Conservation (phyloP, 2,888 invertebrate species). For the Sycophila texana region DNA sequence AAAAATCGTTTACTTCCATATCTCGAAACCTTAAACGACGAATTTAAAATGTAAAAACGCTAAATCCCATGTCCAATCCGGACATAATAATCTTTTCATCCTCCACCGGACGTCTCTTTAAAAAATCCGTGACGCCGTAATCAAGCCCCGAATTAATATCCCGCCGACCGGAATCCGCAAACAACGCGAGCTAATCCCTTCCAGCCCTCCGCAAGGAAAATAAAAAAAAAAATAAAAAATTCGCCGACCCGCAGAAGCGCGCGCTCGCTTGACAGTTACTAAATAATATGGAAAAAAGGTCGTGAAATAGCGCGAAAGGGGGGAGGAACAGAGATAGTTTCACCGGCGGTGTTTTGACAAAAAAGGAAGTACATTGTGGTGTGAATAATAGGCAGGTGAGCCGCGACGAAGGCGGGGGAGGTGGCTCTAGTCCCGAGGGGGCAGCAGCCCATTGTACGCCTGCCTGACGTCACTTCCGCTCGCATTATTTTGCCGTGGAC, state of each 20-base stretch:
- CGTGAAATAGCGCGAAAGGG: not conserved
- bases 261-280: conserved; percentile 21
- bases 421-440: conserved; percentile 53
- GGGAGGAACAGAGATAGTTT: not conserved
- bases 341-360: conserved; percentile 52
- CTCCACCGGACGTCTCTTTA: not conserved
- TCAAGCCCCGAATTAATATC: conserved; percentile 18
- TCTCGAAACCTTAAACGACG: not conserved
- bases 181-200: conserved; percentile 1
- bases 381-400: conserved; percentile 64
- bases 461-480: conserved; percentile 56
- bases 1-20: not conserved
- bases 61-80: not conserved
- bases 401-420: conserved; percentile 41
- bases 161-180: not conserved
- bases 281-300: conserved; percentile 43
- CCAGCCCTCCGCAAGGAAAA: too few relatives aligned
- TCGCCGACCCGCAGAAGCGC: conserved; percentile 4
- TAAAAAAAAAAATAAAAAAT: not conserved
- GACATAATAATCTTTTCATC: conserved; percentile 1
- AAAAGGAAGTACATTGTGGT: conserved; percentile 69
- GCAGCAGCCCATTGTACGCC: conserved; percentile 50
- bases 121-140: conserved; percentile 26
- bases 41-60: not conserved
- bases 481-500: conserved; percentile 50